A percentile compares a stretch with the other conserved stretches of the same genome.
phyloP scores from a whole-genome alignment of 92 coral and sea anemone genomes.

The Heliopora coerulea region DNA sequence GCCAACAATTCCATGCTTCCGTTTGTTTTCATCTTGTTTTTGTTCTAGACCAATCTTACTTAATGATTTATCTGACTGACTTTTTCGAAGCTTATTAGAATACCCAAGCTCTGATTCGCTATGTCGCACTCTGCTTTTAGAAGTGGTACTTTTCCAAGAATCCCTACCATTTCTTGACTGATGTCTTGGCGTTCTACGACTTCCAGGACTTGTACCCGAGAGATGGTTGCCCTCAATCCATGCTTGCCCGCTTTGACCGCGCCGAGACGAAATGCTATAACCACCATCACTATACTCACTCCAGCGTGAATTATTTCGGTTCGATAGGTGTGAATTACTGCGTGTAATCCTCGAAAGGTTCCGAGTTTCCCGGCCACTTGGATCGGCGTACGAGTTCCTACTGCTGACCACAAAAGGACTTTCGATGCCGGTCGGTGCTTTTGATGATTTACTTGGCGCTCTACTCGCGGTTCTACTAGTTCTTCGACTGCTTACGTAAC shows the following conservation, averaged over 20 bases:
- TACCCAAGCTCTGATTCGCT: conserved; percentile 12
- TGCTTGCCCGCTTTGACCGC: not conserved
- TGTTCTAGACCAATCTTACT: conserved; percentile 34
- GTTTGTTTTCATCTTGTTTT: not conserved
- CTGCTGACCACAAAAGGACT: conserved; percentile 17
- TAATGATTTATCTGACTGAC: not conserved
- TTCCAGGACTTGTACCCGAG: not conserved
- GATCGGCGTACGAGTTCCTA: conserved; percentile 33
- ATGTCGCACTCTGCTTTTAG: not conserved
- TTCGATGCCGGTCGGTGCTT: conserved; percentile 2
- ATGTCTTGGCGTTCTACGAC: not conserved
- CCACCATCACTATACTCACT: conserved; percentile 62
- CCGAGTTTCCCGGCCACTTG: conserved; percentile 31
- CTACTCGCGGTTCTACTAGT: not conserved
- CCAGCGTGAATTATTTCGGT: conserved; percentile 77
- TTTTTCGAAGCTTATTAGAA: not conserved
- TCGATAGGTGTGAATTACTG: conserved; percentile 48
- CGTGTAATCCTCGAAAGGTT: conserved; percentile 34
- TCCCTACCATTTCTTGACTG: not conserved
- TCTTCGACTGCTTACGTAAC: conserved; percentile 6
- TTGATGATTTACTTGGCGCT: not conserved
- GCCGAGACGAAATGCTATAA: conserved; percentile 54
- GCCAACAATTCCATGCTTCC: not conserved
- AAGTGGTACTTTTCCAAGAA: not conserved
- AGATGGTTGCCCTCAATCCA: conserved; percentile 5